Percentiles rank a stretch among this genome's conserved stretches.
These are phyloP conservation scores for Acanthopagrus latus DNA, from an alignment of 2,797 vertebrate genomes.

Conservation along the genomic window DNA sequence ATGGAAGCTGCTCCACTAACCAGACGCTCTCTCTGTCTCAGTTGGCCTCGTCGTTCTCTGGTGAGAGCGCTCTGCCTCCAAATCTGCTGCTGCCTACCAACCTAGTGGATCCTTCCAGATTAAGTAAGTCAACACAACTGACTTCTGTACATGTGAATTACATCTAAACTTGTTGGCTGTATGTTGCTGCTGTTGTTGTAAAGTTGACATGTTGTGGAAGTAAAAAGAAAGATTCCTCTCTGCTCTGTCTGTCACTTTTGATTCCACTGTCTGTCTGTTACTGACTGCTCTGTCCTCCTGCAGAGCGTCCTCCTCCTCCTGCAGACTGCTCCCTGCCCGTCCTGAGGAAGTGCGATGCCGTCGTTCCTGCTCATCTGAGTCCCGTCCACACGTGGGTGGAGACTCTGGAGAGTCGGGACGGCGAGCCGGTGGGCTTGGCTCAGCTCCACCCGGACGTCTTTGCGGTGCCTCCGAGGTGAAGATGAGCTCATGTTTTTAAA, in stretches of 20 bases:
- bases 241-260: not conserved
- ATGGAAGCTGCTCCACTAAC: too few species aligned
- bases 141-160: not conserved
- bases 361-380: constrained; percentile 79
- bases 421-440: constrained; percentile 84
- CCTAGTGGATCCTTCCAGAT: constrained; percentile 78
- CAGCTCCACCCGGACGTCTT: constrained; percentile 95
- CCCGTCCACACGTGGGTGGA: constrained; percentile 89
- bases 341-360: constrained; percentile 81
- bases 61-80: constrained; percentile 75
- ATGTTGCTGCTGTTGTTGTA: not conserved
- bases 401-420: constrained; percentile 80
- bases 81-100: constrained; percentile 85
- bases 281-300: constrained; percentile 5
- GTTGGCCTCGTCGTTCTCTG: constrained; percentile 79
- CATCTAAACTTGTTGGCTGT: not conserved
- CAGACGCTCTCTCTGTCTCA: constrained; percentile 46
- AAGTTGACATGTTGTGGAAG: not conserved
- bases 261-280: too few species aligned
- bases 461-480: constrained; percentile 87
- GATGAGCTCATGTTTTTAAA: not conserved
- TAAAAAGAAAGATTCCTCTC: not conserved
- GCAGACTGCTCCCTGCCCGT: constrained; percentile 79
- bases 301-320: constrained; percentile 78
- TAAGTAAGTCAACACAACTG: constrained; percentile 69